Evolutionary conservation across 1,140 invertebrate species (phyloP).

Genomic region (Acromyrmex charruanus): DNA sequence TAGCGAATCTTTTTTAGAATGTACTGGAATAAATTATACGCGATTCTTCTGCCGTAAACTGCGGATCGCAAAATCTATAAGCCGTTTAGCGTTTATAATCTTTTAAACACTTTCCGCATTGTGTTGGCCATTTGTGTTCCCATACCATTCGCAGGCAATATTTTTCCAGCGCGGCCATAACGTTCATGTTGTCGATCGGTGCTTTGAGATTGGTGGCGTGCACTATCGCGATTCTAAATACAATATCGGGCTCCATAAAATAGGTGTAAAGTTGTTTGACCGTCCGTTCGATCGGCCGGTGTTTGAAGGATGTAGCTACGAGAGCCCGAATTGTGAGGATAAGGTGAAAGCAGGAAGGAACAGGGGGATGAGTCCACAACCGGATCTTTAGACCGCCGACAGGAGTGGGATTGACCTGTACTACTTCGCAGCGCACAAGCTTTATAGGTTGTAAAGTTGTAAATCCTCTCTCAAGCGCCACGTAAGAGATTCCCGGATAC

Average conservation of each 20-base stretch:
- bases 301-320: constrained; percentile 68
- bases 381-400: constrained; percentile 63
- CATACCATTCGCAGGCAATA: constrained; percentile 45
- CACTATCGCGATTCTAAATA: constrained; percentile 79
- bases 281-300: constrained; percentile 70
- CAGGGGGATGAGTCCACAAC: constrained; percentile 42
- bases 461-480: constrained; percentile 67
- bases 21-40: constrained; percentile 37
- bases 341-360: constrained; percentile 49
- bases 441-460: constrained; percentile 80
- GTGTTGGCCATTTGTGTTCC: constrained; percentile 49
- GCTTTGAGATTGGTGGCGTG: constrained; percentile 64
- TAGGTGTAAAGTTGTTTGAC: constrained; percentile 80
- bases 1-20: not conserved
- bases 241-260: constrained; percentile 81
- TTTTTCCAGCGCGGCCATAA: constrained; percentile 61
- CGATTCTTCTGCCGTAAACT: constrained; percentile 59
- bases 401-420: constrained; percentile 73
- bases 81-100: constrained; percentile 56
- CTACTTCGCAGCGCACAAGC: constrained; percentile 58
- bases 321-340: constrained; percentile 47
- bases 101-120: constrained; percentile 62
- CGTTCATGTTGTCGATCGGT: constrained; percentile 59
- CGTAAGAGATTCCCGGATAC: constrained; percentile 68
- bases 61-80: constrained; percentile 57